phyloP scores from a whole-genome alignment of 2,113 vertebrate genomes.

The Pelvicachromis taeniatus region DNA sequence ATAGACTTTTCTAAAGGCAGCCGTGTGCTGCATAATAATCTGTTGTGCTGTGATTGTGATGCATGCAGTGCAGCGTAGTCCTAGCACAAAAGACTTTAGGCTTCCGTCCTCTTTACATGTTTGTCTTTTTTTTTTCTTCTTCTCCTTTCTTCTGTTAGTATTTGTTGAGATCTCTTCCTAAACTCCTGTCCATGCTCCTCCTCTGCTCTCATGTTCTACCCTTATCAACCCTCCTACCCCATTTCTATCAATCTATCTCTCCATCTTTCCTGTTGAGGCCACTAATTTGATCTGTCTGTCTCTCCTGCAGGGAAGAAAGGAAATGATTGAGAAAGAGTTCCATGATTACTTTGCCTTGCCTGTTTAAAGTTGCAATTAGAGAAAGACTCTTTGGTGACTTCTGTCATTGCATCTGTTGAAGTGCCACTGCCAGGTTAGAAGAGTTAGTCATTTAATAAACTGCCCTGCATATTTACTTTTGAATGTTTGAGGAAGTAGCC shows the following conservation, averaged over 20 bases:
- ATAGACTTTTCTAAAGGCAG: slow-evolving; percentile 32
- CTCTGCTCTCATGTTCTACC: neutral
- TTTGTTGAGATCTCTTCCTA: neutral
- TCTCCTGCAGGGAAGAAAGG: slow-evolving; percentile 31
- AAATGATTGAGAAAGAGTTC: slow-evolving; percentile 30
- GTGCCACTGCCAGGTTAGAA: neutral
- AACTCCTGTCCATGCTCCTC: neutral
- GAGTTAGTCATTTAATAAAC: neutral
- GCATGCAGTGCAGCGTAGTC: neutral
- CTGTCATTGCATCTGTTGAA: neutral
- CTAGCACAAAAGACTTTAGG: slow-evolving; percentile 16
- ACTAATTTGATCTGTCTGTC: slow-evolving; percentile 41
- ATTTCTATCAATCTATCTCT: slow-evolving; percentile 11
- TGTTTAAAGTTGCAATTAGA: slow-evolving; percentile 4
- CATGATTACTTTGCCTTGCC: slow-evolving; percentile 15
- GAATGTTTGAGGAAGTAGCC: neutral
- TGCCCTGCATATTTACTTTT: neutral
- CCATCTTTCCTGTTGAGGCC: slow-evolving; percentile 49
- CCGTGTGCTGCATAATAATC: slow-evolving; percentile 17
- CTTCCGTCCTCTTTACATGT: neutral
- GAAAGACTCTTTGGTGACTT: neutral
- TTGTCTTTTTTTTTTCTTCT: neutral
- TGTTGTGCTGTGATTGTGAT: slow-evolving; percentile 14
- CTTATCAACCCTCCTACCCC: neutral
- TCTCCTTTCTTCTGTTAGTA: neutral